A percentile compares a stretch with the other conserved stretches of the same genome.
Evolutionary conservation across 2,113 vertebrate genomes (phyloP).

Genomic region (Pterocles orientalis): DNA sequence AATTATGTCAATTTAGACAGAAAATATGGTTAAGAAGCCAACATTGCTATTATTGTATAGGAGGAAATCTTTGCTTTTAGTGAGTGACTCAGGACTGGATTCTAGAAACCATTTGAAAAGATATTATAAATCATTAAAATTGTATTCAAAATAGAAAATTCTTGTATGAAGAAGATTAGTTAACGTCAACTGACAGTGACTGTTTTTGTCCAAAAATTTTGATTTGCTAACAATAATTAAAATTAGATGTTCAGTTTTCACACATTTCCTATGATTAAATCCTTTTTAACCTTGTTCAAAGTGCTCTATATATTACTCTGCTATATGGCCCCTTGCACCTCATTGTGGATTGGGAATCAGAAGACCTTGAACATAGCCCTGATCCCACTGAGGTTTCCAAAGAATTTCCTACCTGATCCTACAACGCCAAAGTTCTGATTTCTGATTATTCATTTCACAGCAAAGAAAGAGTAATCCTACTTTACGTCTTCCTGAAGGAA

Average conservation of each 20-base stretch:
- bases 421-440: not conserved
- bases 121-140: not conserved
- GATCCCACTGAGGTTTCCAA: not conserved
- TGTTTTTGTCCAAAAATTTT: not conserved
- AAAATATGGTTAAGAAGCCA: not conserved
- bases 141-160: not conserved
- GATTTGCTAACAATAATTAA: not conserved
- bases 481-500: not conserved
- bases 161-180: not conserved
- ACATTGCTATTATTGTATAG: not conserved
- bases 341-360: not conserved
- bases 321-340: not conserved
- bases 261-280: not conserved
- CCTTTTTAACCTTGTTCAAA: not conserved
- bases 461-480: not conserved
- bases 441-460: not conserved
- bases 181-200: not conserved
- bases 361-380: not conserved
- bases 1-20: not conserved
- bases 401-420: not conserved
- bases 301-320: not conserved
- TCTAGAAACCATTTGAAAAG: not conserved
- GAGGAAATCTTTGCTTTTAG: not conserved
- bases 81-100: fast-evolving
- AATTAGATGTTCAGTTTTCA: not conserved